Percentiles rank a stretch among this genome's conserved stretches.
phyloP scores from a whole-genome alignment of 2,113 vertebrate genomes.

The Seriola quinqueradiata region DNA sequence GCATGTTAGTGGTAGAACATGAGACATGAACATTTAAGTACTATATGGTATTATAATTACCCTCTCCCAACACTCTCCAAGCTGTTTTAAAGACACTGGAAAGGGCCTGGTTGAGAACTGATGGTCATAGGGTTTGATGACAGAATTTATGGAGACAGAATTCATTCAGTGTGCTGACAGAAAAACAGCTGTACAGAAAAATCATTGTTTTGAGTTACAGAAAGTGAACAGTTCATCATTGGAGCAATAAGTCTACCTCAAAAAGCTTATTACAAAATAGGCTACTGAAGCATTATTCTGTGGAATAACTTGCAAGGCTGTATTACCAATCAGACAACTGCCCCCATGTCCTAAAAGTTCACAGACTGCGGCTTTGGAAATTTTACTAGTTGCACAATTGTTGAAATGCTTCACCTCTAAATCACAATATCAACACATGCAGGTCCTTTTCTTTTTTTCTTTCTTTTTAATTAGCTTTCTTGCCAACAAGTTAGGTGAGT shows the following conservation, averaged over 20 bases:
- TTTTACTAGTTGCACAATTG: too few species aligned
- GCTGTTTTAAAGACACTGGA: neutral
- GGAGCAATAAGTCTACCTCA: neutral
- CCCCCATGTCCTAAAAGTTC: neutral
- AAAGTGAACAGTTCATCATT: too few species aligned
- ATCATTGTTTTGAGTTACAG: neutral
- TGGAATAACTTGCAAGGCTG: neutral
- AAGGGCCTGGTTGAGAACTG: neutral
- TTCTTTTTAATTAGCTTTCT: too few species aligned
- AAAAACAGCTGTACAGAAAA: too few species aligned
- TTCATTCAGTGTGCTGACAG: neutral
- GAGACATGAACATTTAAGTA: neutral
- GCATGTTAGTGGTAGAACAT: neutral
- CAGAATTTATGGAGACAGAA: neutral
- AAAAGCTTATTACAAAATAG: neutral
- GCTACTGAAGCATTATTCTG: neutral
- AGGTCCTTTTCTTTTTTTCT: too few species aligned
- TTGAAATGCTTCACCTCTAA: too few species aligned
- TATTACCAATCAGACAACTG: neutral
- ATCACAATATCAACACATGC: too few species aligned
- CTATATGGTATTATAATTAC: neutral
- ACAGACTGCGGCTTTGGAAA: too few species aligned
- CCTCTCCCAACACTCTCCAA: neutral
- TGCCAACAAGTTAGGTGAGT: too few species aligned
- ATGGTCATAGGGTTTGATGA: neutral